These are phyloP conservation scores for Drosophila insularis DNA, from an alignment of 1,140 invertebrate species.

Conservation along the genomic window DNA sequence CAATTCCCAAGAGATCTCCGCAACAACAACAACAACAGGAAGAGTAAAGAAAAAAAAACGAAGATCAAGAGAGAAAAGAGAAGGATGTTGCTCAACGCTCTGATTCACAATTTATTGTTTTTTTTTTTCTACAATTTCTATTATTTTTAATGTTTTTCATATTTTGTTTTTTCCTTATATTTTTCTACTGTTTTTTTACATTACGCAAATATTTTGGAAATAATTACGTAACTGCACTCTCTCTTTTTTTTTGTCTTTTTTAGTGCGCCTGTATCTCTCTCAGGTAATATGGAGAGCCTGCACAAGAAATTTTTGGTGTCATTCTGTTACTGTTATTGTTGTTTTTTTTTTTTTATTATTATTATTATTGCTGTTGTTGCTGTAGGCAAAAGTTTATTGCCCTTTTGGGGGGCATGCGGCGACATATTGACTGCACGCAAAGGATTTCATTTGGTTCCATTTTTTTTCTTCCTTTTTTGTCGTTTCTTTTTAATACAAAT, in stretches of 20 bases:
- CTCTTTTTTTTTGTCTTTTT: not conserved
- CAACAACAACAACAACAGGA: not conserved
- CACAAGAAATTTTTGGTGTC: not conserved
- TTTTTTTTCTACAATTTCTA: too few species aligned
- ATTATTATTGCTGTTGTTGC: conserved; percentile 52
- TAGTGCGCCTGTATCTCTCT: too few species aligned
- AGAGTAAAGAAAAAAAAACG: not conserved
- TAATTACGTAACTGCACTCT: not conserved
- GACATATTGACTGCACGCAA: conserved; percentile 77
- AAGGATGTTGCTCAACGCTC: not conserved
- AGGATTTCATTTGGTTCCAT: conserved; percentile 43
- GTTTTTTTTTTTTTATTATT: conserved; percentile 26
- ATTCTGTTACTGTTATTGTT: conserved; percentile 7
- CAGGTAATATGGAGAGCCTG: conserved; percentile 8
- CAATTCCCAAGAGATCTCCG: not conserved
- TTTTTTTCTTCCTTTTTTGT: conserved; percentile 14
- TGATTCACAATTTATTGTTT: not conserved
- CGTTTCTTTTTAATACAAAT: conserved; percentile 36
- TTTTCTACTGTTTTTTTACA: not conserved
- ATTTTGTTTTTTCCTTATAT: not conserved
- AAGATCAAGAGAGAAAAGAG: not conserved
- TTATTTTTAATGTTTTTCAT: not conserved
- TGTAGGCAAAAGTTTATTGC: conserved; percentile 67
- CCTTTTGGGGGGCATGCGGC: conserved; percentile 37
- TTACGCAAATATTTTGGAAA: not conserved